phyloP scores from a whole-genome alignment of 2,113 vertebrate species.

The Cervus canadensis region DNA sequence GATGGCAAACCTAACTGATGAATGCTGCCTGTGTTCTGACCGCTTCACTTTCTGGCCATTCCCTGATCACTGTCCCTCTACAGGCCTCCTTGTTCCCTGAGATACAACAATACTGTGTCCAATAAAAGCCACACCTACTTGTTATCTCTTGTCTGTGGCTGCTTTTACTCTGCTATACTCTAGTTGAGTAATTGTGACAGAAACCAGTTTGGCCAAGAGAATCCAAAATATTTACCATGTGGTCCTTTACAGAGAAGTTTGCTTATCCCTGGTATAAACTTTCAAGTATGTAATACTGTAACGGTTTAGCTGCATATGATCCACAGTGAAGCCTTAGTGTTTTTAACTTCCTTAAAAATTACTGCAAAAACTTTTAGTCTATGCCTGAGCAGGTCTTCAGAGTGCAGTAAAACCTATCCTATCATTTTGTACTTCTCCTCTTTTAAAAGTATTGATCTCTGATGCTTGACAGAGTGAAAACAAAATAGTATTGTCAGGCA shows the following conservation, averaged over 20 bases:
- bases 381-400: neutral
- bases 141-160: fast-evolving
- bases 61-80: neutral
- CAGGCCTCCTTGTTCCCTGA: neutral
- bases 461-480: neutral
- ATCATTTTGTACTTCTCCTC: neutral
- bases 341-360: neutral
- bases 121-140: neutral
- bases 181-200: neutral
- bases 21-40: neutral
- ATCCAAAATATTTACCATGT: neutral
- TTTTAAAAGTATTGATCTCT: neutral
- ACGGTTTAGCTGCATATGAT: neutral
- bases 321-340: neutral
- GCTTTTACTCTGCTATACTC: neutral
- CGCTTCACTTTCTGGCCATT: neutral
- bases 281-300: neutral
- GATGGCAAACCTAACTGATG: neutral
- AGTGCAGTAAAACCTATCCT: neutral
- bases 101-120: neutral
- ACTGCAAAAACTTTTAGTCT: neutral
- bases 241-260: neutral
- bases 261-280: neutral
- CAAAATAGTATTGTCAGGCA: neutral
- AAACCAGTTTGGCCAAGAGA: neutral